A percentile compares a stretch with the other conserved stretches of the same genome.
Conservation (phyloP, 1,140 invertebrate genomes). For the Rhyzopertha dominica region DNA sequence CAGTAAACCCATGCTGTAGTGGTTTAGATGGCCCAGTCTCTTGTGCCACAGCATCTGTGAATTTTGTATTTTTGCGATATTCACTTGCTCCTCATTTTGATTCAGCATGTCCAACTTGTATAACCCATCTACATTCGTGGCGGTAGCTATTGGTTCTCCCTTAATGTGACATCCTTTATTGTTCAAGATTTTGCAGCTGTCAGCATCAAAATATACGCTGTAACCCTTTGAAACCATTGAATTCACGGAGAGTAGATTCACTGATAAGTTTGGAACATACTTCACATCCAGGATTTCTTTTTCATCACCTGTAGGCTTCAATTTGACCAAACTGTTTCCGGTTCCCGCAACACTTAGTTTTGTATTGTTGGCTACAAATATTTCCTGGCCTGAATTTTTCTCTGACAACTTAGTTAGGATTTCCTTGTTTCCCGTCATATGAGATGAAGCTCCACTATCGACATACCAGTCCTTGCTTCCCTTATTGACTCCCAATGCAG, state of each 20-base stretch:
- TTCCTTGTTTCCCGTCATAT: slow-evolving; percentile 19
- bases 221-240: slow-evolving; percentile 17
- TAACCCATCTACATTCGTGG: slow-evolving; percentile 14
- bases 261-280: slow-evolving; percentile 21
- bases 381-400: slow-evolving; percentile 10
- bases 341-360: slow-evolving; percentile 6
- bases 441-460: slow-evolving; percentile 22
- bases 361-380: slow-evolving; percentile 15
- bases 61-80: slow-evolving; percentile 1
- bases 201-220: slow-evolving; percentile 13
- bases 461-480: slow-evolving; percentile 21
- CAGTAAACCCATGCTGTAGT: slow-evolving; percentile 15
- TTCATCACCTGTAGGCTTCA: slow-evolving; percentile 6
- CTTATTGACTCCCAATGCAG: not conserved
- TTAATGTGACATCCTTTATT: slow-evolving; percentile 13
- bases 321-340: slow-evolving; percentile 12
- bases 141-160: slow-evolving; percentile 16
- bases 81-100: slow-evolving; percentile 3
- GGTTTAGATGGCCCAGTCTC: slow-evolving; percentile 21
- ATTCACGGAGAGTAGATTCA: slow-evolving; percentile 22
- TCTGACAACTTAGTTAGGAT: slow-evolving; percentile 7
- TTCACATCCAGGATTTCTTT: slow-evolving; percentile 12
- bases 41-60: slow-evolving; percentile 22
- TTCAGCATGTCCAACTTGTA: slow-evolving; percentile 11
- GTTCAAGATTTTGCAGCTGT: slow-evolving; percentile 15